Percentiles rank a stretch among this genome's conserved stretches.
Evolutionary conservation across 2,888 invertebrate genomes (phyloP).

Genomic region (Xylota sylvarum): DNA sequence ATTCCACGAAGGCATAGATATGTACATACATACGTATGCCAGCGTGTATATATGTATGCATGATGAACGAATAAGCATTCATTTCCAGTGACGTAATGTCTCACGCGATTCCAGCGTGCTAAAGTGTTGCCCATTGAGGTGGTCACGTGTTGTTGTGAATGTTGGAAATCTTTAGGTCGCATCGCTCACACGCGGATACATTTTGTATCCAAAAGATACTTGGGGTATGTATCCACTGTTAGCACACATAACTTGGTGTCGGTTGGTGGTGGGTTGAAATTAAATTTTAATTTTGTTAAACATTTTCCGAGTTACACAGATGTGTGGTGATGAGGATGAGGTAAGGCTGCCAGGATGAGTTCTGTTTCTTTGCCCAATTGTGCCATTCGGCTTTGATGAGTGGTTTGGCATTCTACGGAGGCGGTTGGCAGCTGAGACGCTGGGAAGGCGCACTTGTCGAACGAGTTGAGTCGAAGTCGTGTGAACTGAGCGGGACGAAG

Average conservation of each 20-base stretch:
- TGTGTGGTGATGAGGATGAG: slow-evolving; percentile 6
- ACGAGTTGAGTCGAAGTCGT: slow-evolving; percentile 19
- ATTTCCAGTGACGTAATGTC: slow-evolving; percentile 84
- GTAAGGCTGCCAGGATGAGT: slow-evolving; percentile 8
- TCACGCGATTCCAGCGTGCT: slow-evolving; percentile 84
- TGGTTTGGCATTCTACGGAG: not conserved
- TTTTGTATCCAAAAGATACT: slow-evolving; percentile 11
- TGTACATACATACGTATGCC: not conserved
- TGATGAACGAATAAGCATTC: slow-evolving; percentile 78
- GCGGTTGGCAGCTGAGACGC: not conserved
- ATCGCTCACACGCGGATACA: slow-evolving; percentile 27
- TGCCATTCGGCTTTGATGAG: not conserved
- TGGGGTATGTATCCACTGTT: not conserved
- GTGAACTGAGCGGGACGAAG: not conserved
- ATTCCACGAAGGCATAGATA: slow-evolving; percentile 35
- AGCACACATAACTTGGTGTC: not conserved
- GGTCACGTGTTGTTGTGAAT: slow-evolving; percentile 81
- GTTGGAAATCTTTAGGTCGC: slow-evolving; percentile 32
- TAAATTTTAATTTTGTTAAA: slow-evolving; percentile 30
- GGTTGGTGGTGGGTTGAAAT: not conserved
- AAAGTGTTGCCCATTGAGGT: slow-evolving; percentile 80
- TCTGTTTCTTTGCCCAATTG: not conserved
- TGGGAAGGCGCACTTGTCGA: slow-evolving; percentile 10
- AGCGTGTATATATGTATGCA: slow-evolving; percentile 7
- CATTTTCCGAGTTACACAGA: slow-evolving; percentile 23